Conservation (phyloP, 2,888 invertebrate genomes). For the Cancer borealis region DNA sequence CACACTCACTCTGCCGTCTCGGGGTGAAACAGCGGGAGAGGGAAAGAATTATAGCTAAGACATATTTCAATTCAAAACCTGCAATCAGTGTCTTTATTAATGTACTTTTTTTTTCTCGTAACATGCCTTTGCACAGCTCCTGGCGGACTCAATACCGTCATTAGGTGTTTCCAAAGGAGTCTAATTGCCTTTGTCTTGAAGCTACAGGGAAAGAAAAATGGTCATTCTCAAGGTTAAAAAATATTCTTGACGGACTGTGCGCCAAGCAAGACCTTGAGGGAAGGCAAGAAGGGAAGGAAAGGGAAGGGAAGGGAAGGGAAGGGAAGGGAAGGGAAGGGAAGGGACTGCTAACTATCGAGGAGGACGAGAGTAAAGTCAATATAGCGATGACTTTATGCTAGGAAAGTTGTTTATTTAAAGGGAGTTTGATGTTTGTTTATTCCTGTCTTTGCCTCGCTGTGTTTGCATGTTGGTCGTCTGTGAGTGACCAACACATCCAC, state of each 20-base stretch:
- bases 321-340: not conserved
- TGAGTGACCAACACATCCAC: too few relatives aligned
- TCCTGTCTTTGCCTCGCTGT: not conserved
- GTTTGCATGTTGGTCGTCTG: too few relatives aligned
- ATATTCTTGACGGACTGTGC: conserved; percentile 2
- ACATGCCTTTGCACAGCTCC: not conserved
- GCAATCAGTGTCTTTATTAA: not conserved
- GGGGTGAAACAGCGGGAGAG: not conserved
- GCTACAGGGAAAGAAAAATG: not conserved
- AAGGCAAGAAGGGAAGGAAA: not conserved
- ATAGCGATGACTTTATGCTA: not conserved
- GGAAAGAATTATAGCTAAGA: not conserved
- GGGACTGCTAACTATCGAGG: not conserved
- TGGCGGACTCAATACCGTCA: not conserved
- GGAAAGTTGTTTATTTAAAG: not conserved
- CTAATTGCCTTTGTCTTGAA: not conserved
- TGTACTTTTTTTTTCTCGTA: not conserved
- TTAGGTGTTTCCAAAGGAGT: not conserved
- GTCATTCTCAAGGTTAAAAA: not conserved
- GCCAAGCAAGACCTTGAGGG: conserved; percentile 2
- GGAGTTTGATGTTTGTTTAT: not conserved
- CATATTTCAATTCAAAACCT: not conserved
- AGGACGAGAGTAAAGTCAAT: not conserved
- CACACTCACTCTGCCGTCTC: not conserved
- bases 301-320: not conserved